Conservation (phyloP, 37 sponge, comb jelly and placozoan genomes). For the Beroe ovata region DNA sequence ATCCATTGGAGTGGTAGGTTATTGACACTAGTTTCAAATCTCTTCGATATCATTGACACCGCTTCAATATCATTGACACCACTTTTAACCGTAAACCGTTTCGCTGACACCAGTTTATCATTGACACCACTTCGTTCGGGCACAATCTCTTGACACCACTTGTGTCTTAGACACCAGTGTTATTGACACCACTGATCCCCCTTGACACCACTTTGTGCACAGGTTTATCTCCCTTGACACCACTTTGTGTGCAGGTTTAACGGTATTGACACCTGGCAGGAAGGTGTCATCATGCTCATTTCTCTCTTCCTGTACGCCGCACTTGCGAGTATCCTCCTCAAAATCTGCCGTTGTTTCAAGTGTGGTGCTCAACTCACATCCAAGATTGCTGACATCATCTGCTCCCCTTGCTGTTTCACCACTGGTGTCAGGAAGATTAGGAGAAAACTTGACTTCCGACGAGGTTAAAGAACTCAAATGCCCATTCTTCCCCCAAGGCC, state of each 20-base stretch:
- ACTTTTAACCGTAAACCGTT: too few species aligned
- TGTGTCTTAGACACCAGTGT: not conserved
- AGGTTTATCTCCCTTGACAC: not conserved
- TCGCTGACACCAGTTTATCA: too few species aligned
- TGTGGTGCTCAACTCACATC: not conserved
- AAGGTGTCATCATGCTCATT: constrained; percentile 42
- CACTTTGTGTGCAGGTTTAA: constrained; percentile 62
- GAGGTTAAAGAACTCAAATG: not conserved
- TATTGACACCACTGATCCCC: not conserved
- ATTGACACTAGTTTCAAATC: not conserved
- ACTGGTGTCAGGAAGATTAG: too few species aligned
- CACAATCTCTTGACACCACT: not conserved
- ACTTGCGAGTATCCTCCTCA: not conserved
- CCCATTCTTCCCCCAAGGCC: too few species aligned
- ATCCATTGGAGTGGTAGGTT: constrained; percentile 49
- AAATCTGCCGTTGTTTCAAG: constrained; percentile 33
- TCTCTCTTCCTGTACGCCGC: not conserved
- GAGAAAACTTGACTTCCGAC: not conserved
- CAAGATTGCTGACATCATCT: not conserved
- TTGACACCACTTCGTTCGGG: too few species aligned
- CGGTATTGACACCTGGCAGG: constrained; percentile 54
- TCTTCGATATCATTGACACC: too few species aligned
- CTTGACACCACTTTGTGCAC: constrained; percentile 20
- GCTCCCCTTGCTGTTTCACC: too few species aligned
- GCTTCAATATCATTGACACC: too few species aligned